phyloP scores from a whole-genome alignment of 2,113 vertebrate species.

The Apus apus region DNA sequence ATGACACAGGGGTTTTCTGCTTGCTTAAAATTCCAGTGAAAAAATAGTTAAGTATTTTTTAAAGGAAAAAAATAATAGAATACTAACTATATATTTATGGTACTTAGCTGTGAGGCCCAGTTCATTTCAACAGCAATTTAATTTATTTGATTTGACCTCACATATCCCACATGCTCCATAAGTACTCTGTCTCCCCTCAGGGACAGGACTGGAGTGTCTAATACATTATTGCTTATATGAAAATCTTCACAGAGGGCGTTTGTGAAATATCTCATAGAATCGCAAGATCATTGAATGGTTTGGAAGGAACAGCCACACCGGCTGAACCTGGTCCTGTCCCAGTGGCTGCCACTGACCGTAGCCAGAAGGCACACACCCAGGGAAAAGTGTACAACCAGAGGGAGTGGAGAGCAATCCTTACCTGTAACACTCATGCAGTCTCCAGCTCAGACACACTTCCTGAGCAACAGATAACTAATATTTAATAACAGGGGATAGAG shows the following conservation, averaged over 20 bases:
- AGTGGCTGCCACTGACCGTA: not conserved
- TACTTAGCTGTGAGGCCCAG: not conserved
- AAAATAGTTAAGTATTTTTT: not conserved
- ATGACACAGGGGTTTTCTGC: not conserved
- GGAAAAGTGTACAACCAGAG: not conserved
- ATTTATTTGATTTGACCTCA: not conserved
- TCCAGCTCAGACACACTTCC: not conserved
- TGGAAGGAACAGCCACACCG: not conserved
- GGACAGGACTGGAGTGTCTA: not conserved
- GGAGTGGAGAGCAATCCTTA: fast-evolving
- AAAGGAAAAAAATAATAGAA: not conserved
- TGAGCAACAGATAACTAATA: not conserved
- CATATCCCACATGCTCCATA: not conserved
- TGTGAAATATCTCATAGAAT: too few species aligned
- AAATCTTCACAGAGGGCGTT: too few species aligned
- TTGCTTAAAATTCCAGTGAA: not conserved
- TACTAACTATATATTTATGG: not conserved
- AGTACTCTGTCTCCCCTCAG: not conserved
- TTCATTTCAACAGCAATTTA: not conserved
- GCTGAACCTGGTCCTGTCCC: not conserved
- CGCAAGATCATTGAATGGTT: too few species aligned
- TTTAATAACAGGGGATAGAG: not conserved
- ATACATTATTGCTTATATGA: not conserved
- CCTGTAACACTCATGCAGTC: not conserved
- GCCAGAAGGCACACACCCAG: not conserved